Evolutionary conservation across 1,140 invertebrate genomes (phyloP), one percentile per base, ranked within the genome.

Genomic region (Platorchestia sp.): DNA sequence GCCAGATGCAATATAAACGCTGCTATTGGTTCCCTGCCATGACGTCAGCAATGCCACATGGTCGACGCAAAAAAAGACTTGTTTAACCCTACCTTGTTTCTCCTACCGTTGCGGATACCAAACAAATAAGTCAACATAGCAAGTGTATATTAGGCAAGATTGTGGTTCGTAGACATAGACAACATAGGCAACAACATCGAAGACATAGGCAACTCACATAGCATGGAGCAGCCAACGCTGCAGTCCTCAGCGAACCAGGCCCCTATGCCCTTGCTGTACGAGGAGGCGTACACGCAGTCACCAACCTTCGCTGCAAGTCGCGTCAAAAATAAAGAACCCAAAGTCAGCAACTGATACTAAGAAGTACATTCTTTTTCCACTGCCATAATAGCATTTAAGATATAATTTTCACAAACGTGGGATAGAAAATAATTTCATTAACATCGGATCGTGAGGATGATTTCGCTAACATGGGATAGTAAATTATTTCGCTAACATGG

Each of bases 251-350:
- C 45, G 45, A 93, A 93, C 91, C 91, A 93, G 45, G 44, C 41
- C 19, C 43, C 91, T 10, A 14, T 7, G 19, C 89, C 89, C 1
- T 3, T 75, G 91, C 91, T 93, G 91, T 93, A 93, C 0, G 40
- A 41, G 16, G 91, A 93, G 22, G 91, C 91, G 45, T 93, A 93
- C 91, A 93, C 91, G 91, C 91, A 93, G 45, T 93, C 91, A 0
- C 45, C 45, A 36, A 47, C n/a, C 14, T 0, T 47, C 6, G 91
- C 91, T 93, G 36, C 6, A 89, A 89, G 43, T 42, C 36, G 59
- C 27, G 5, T 44, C 3, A 89, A 89, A 89, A 14, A n/a, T 86
- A 7, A 86, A 40, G 36, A 86, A n/a, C 36, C 14, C 53, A 75
- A 75, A 75, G 36, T 16, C 36, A 14, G 14, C 36, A 14, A 36